These are phyloP conservation scores for Fragum whitleyi DNA, from an alignment of 2,888 invertebrate species.

Conservation along the genomic window DNA sequence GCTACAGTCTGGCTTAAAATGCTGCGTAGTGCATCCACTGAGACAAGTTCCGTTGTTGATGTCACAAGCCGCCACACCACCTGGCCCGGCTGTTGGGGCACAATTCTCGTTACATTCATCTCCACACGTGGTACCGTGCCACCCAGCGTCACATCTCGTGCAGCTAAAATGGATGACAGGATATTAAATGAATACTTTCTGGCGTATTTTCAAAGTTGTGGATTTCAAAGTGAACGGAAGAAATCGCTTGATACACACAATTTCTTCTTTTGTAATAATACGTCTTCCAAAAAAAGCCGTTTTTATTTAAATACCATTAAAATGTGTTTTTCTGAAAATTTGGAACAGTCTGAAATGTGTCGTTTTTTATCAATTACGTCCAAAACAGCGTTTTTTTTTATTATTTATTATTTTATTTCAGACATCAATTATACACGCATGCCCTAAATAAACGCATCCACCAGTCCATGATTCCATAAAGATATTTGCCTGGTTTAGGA, in stretches of 20 bases:
- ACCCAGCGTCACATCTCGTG: constrained; percentile 27
- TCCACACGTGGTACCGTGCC: constrained; percentile 38
- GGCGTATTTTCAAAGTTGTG: background rate
- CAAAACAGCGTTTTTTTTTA: no score
- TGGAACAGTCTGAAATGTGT: no score
- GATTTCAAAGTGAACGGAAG: background rate
- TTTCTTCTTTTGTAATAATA: background rate
- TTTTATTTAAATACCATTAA: no score
- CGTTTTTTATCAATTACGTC: no score
- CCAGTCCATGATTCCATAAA: no score
- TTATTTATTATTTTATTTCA: no score
- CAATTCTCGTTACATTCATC: constrained; percentile 37
- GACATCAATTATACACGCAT: no score
- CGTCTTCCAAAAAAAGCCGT: background rate
- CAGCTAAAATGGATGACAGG: constrained; percentile 48
- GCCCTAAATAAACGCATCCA: no score
- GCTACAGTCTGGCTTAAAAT: constrained; percentile 42
- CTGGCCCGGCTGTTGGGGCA: background rate
- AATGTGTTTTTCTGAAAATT: no score
- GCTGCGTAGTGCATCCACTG: constrained; percentile 29
- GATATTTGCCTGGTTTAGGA: no score
- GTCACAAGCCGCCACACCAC: constrained; percentile 8
- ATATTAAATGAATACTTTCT: background rate
- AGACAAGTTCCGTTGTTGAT: constrained; percentile 35
- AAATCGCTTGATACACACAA: no score